Evolutionary conservation across 2,888 invertebrate genomes (phyloP).

Genomic region (Osmoderma eremita): DNA sequence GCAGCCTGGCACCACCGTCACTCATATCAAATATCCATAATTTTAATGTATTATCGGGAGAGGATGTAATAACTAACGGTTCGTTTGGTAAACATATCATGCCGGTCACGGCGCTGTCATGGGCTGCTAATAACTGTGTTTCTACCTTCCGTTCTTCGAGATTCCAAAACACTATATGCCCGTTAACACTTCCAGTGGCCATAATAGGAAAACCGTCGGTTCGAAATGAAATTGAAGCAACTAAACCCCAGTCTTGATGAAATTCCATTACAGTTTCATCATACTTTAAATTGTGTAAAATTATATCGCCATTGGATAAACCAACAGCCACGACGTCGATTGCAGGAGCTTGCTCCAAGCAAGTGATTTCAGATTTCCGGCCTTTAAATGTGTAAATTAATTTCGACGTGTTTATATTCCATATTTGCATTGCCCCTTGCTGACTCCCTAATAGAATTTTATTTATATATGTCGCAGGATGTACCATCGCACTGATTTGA

Average conservation of each 20-base stretch:
- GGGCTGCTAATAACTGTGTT: slow-evolving; percentile 84
- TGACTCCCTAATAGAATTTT: slow-evolving; percentile 90
- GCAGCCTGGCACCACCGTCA: slow-evolving; percentile 87
- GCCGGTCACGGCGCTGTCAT: slow-evolving; percentile 79
- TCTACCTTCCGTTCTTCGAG: slow-evolving; percentile 82
- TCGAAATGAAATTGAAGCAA: slow-evolving; percentile 86
- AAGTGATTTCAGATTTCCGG: slow-evolving; percentile 77
- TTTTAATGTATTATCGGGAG: slow-evolving; percentile 93
- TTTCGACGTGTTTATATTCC: slow-evolving; percentile 86
- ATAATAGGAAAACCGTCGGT: slow-evolving; percentile 87
- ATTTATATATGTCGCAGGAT: slow-evolving; percentile 95
- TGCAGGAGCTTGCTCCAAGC: slow-evolving; percentile 89
- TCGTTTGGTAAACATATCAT: slow-evolving; percentile 87
- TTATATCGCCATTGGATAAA: slow-evolving; percentile 81
- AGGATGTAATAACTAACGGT: slow-evolving; percentile 89
- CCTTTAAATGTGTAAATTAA: slow-evolving; percentile 81
- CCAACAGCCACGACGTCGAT: slow-evolving; percentile 92
- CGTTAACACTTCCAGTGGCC: slow-evolving; percentile 79
- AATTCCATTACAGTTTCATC: slow-evolving; percentile 87
- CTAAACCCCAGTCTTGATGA: slow-evolving; percentile 90
- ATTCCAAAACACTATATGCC: slow-evolving; percentile 95
- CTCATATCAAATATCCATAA: slow-evolving; percentile 92
- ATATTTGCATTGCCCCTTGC: slow-evolving; percentile 86
- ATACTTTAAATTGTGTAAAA: slow-evolving; percentile 86
- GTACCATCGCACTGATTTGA: slow-evolving; percentile 82